A percentile compares a stretch with the other conserved stretches of the same genome.
Conservation (phyloP, 2,113 vertebrate genomes). For the Corvus hawaiiensis region DNA sequence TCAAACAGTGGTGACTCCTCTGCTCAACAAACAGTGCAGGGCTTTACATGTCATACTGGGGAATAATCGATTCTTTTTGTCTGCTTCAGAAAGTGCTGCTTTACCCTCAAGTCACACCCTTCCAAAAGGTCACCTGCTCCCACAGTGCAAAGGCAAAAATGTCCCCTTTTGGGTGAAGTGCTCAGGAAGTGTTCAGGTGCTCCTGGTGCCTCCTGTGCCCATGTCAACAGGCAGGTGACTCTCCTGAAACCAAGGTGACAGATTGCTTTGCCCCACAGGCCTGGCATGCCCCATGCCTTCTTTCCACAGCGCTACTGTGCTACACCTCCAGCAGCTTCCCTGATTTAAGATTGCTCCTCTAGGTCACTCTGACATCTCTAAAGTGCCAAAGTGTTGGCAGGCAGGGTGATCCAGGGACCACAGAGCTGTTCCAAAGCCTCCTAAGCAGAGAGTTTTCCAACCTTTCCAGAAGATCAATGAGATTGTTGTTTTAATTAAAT, state of each 20-base stretch:
- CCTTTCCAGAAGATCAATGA: neutral
- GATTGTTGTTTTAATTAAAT: neutral
- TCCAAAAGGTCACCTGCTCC: neutral
- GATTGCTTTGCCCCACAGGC: neutral
- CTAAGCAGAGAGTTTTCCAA: neutral
- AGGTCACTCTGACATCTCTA: neutral
- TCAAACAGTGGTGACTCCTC: neutral
- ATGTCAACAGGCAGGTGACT: neutral
- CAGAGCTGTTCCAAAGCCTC: neutral
- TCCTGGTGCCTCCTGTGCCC: neutral
- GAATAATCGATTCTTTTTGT: neutral
- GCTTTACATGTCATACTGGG: neutral
- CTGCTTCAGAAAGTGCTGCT: neutral
- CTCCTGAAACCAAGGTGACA: neutral
- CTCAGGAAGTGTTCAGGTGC: rapidly evolving
- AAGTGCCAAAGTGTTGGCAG: neutral
- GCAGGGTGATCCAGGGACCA: neutral
- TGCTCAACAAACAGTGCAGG: neutral
- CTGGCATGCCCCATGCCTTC: neutral
- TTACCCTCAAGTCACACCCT: neutral
- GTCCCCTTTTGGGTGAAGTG: neutral
- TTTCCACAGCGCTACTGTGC: neutral
- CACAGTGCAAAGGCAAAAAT: neutral
- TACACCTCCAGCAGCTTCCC: neutral
- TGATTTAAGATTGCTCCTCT: neutral